Percentiles rank a stretch among this genome's conserved stretches.
These are phyloP conservation scores for Aulostomus chinensis DNA, from an alignment of 2,797 vertebrate genomes.

Conservation along the genomic window DNA sequence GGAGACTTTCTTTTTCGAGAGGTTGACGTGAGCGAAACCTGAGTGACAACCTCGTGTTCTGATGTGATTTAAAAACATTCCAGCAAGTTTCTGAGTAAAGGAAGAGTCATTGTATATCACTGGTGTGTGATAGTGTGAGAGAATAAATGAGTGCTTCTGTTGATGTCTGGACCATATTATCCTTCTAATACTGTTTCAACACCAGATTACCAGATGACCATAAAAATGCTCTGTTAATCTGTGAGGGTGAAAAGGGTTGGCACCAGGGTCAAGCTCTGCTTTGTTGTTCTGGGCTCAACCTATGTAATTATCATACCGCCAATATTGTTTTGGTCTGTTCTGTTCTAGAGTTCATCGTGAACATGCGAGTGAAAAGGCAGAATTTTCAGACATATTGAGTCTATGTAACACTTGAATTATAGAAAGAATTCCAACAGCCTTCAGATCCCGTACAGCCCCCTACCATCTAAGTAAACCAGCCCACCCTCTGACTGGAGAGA, in stretches of 20 bases:
- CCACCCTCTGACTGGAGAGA: conserved; percentile 19
- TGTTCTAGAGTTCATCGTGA: no score
- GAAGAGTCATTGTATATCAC: no score
- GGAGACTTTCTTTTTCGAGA: no score
- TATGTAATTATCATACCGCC: no score
- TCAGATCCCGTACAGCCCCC: conserved; percentile 15
- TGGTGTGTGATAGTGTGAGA: neutral
- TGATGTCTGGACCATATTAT: conserved; percentile 13
- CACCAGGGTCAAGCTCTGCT: conserved; percentile 17
- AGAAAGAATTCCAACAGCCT: conserved; percentile 1
- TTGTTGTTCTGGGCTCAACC: neutral
- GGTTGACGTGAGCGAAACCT: no score
- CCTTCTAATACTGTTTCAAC: conserved; percentile 8
- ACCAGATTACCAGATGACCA: conserved; percentile 24
- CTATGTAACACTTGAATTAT: no score
- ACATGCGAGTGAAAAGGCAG: neutral
- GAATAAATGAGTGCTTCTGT: neutral
- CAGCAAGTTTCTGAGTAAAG: no score
- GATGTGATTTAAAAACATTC: no score
- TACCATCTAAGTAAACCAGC: conserved; percentile 30
- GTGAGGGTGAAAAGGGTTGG: conserved; percentile 9
- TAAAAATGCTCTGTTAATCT: conserved; percentile 9
- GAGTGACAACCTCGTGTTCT: no score
- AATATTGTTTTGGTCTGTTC: no score
- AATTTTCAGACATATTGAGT: no score